Base-by-base conservation (phyloP, 1,140 invertebrate species). In the Sycophaga agraensis region DNA sequence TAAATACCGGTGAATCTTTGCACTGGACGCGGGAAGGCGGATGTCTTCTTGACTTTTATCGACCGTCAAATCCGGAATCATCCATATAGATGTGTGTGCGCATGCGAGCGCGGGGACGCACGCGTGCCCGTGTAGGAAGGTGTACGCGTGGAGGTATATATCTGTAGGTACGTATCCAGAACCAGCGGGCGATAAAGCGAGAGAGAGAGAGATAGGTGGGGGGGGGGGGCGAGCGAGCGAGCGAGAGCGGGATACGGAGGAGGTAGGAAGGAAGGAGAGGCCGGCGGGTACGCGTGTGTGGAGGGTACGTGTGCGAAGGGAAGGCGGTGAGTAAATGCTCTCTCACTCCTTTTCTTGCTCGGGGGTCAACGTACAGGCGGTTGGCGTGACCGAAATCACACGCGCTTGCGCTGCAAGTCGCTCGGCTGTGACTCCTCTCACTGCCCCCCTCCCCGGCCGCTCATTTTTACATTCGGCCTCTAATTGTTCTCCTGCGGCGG, bases 361-460 rank as follows among this genome's bases (percentile, higher is more conserved):
- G 73, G 68, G n/a, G 77, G 76, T 80, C 78, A 80, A 78, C 68
- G 78, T 78, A 80, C 78, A 80, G 76, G 70, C 78, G 74, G 68
- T 66, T 73, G 74, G 74, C 75, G 76, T 80, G 77, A 80, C 76
- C 76, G 73, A 77, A 79, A 79, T 77, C 77, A 79, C 76, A 76
- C 73, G 77, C 73, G 73, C 74, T 72, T 70, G 26, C 57, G 11
- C 42, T 31, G 12, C 26, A 11, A 72, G 73, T 71, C 73, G 70
- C 75, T 76, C 76, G 72, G 66, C 72, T 76, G 73, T 74, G 73
- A 74, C 73, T 77, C 59, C n/a, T n/a, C n/a, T n/a, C n/a, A n/a
- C n/a, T n/a, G n/a, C n/a, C n/a, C n/a, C n/a, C n/a, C n/a, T n/a
- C n/a, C n/a, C n/a, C n/a, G n/a, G n/a, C 11, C 28, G 28, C 28